Conservation (phyloP, 1,140 invertebrate genomes). For the Bombus breviceps region DNA sequence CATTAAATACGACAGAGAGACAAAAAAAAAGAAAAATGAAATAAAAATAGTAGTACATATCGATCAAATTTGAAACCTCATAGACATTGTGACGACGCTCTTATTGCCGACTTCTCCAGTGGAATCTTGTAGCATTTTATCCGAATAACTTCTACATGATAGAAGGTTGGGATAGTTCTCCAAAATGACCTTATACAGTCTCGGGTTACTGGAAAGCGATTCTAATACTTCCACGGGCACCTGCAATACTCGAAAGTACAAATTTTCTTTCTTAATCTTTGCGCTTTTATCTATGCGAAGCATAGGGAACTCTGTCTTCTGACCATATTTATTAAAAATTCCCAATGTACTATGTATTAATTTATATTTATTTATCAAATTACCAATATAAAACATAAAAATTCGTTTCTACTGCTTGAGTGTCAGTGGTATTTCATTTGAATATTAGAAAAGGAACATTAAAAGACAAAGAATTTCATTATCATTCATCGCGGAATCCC, state of each 20-base stretch:
- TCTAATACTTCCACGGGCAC: constrained; percentile 87
- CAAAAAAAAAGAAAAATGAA: constrained; percentile 11
- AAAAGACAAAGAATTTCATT: not conserved
- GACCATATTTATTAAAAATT: not conserved
- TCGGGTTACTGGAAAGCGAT: constrained; percentile 85
- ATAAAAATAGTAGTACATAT: constrained; percentile 61
- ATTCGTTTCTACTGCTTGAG: not conserved
- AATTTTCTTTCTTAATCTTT: not conserved
- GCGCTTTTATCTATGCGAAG: not conserved
- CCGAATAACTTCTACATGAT: constrained; percentile 85
- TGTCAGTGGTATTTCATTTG: not conserved
- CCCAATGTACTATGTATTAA: not conserved
- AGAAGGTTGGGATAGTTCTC: constrained; percentile 89
- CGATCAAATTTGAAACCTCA: constrained; percentile 79
- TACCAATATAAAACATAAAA: too few relatives aligned
- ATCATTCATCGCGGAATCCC: not conserved
- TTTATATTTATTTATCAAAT: not conserved
- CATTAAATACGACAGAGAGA: not conserved
- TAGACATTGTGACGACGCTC: constrained; percentile 85
- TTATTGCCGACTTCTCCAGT: constrained; percentile 77
- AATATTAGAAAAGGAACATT: too few relatives aligned
- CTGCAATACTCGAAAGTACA: constrained; percentile 77
- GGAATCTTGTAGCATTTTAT: constrained; percentile 84
- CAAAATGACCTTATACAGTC: constrained; percentile 87
- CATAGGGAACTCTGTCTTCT: too few relatives aligned